Base-by-base conservation (phyloP, 92 coral and sea anemone genomes). In the Phymanthus crucifer region DNA sequence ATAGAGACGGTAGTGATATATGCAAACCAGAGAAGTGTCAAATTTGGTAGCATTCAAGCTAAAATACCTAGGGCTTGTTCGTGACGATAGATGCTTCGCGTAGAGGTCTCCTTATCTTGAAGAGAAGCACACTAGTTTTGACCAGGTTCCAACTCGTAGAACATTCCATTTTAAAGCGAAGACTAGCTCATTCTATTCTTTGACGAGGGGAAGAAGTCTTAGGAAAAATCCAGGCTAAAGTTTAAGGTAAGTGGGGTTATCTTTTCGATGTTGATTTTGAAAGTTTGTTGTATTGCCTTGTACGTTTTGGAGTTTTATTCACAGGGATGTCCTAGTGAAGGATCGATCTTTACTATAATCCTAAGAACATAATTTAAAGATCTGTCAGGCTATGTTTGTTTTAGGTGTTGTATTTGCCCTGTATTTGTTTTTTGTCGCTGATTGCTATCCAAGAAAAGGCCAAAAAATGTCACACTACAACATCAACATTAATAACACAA, bases 21-120 rank as follows among this genome's bases (percentile, higher is more conserved):
- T 61, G 68, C 68, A 61, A 61, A 61, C 3, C 68, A 61, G 68
- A 61, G 29, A 57, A 57, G 17, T 61, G 68, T 61, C 68, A 61
- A 61, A 61, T 29, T 61, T 61, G 68, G 33, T 61, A 34, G 68
- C 34, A 61, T 34, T 61, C 29, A 61, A 61, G 29, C 14, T 26
- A 61, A 61, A 27, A 11, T 61, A 61, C 68, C 18, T 7, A 61
- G 68, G 33, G 17, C 14, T 61, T 10, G 68, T 27, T 29, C 29
- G 21, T 29, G 68, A 61, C 68, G 68, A 61, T 24, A 27, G 68
- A 61, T 34, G 68, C 12, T 8, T 61, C 18, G 17, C 8, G 35
- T 61, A 29, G 68, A n/a, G 35, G 18, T 18, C 2, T 61, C 4
- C 68, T 61, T 61, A 61, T 61, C 68, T 61, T 18, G 32, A n/a